Base-by-base conservation (phyloP, 2,888 invertebrate genomes). In the Euclidia mi region DNA sequence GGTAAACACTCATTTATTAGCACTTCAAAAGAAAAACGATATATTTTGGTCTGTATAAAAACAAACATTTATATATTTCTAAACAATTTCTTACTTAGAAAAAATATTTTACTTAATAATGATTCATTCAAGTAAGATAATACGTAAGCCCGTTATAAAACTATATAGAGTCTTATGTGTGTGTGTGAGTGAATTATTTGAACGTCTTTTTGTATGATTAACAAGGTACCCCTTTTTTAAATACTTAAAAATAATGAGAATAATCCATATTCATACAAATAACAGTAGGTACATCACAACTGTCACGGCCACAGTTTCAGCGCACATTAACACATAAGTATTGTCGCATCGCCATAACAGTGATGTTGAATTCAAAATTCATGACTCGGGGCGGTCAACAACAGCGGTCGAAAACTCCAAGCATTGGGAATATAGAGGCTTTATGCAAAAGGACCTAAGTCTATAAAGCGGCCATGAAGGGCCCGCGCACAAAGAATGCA, bases 381-480 rank as follows among this genome's bases (percentile, higher is more conserved):
- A 72, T 72, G 76, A 60, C 50, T 46, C 12, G 38, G 45, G 56
- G 42, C 62, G 71, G 71, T 69, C 77, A 74, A 48, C 59, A 50
- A 48, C 53, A 43, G 69, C 72, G 69, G 66, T 71, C 74, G 79
- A 71, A 71, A 76, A 78, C 73, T 74, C 29, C 43, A 15, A 77
- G 77, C 77, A 78, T 79, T 73, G 77, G 85, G 17, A 76, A 78
- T 78, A 78, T 79, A 73, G 78, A 87, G 86, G 88, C 85, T 89
- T 90, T 91, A 94, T 92, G 91, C 90, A 91, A 91, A 92, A 92
- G 87, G 83, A 90, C 88, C 88, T 85, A 81, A 91, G 87, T 93
- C 91, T 83, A 93, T 94, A 94, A 94, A 93, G 77, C 83, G 91
- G 78, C 90, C 87, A 88, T 94, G 93, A 94, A 92, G 89, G 91